Percentiles rank a stretch among this genome's conserved stretches.
Evolutionary conservation across 2,888 invertebrate species (phyloP).

Genomic region (Cancer borealis): DNA sequence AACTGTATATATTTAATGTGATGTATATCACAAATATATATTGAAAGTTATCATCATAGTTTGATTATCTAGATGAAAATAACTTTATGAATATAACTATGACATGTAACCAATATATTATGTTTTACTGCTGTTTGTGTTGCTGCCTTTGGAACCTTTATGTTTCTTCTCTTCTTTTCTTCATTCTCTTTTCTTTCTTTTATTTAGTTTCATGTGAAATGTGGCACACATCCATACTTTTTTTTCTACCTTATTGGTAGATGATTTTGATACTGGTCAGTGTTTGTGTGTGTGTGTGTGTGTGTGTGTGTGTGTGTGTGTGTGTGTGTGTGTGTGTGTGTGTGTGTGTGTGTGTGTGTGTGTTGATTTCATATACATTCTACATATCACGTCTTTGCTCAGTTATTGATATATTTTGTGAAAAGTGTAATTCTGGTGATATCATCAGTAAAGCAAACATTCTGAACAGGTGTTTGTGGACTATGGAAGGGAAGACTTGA

Average conservation of each 20-base stretch:
- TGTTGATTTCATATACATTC: not conserved
- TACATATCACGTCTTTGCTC: not conserved
- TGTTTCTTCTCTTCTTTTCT: not conserved
- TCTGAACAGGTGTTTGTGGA: conserved; percentile 64
- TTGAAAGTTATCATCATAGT: not conserved
- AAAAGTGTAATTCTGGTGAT: not conserved
- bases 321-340: no score
- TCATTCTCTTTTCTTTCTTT: not conserved
- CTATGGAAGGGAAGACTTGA: conserved; percentile 40
- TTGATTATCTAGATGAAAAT: not conserved
- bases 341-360: not conserved
- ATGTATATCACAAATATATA: conserved; percentile 11
- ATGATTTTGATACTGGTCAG: not conserved
- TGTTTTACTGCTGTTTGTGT: not conserved
- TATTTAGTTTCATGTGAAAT: not conserved
- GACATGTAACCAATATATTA: not conserved
- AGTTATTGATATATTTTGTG: not conserved
- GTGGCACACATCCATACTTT: no score
- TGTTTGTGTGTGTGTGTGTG: not conserved
- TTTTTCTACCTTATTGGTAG: not conserved
- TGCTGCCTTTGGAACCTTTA: not conserved
- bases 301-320: not conserved
- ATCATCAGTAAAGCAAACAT: conserved; percentile 50
- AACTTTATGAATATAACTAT: not conserved
- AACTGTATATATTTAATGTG: conserved; percentile 5